phyloP scores from a whole-genome alignment of 2,113 vertebrate species.

The Hemiscyllium ocellatum region DNA sequence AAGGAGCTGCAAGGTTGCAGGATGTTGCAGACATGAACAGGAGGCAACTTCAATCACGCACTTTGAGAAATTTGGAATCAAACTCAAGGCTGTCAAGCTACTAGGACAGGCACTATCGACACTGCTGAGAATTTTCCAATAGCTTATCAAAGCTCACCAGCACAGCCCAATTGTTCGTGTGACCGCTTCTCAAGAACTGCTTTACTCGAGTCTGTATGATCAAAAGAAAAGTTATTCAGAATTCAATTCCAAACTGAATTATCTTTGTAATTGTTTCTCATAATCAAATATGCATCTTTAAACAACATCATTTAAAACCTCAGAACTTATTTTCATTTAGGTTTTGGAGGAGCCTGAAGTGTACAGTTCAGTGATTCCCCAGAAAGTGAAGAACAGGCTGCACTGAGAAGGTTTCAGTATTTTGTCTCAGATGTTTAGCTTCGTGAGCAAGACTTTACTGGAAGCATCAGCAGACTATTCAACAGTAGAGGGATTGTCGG shows the following conservation, averaged over 20 bases:
- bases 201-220: slow-evolving; percentile 65
- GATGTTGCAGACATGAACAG: no score
- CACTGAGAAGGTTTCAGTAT: background rate
- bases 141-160: slow-evolving; percentile 61
- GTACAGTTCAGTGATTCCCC: background rate
- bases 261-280: background rate
- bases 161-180: slow-evolving; percentile 98
- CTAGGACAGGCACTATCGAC: background rate
- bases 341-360: background rate
- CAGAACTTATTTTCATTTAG: background rate
- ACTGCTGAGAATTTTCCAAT: background rate
- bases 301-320: background rate
- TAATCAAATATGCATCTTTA: background rate
- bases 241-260: background rate
- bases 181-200: slow-evolving; percentile 84
- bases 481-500: background rate
- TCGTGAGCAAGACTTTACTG: background rate
- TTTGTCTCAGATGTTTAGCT: background rate
- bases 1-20: no score
- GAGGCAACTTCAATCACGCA: background rate
- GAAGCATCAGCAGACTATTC: background rate
- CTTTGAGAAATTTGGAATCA: background rate
- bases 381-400: background rate
- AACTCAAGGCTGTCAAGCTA: background rate
- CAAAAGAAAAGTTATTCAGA: slow-evolving; percentile 26